These are phyloP conservation scores for Chlamydotis undulata DNA, from an alignment of 2,113 vertebrate genomes.

Conservation along the genomic window DNA sequence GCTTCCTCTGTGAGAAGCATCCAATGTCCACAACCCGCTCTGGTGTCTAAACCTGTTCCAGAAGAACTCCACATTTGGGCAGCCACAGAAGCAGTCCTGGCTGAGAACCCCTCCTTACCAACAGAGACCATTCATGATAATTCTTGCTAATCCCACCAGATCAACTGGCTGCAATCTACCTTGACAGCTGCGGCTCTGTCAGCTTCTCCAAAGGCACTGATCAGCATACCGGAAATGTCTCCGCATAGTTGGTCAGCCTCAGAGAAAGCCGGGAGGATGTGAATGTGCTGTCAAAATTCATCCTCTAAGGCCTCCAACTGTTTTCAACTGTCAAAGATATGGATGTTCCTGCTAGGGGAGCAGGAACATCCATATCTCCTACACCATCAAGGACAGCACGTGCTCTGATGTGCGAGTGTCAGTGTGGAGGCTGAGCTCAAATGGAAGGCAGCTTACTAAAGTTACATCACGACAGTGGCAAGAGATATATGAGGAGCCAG, in stretches of 20 bases:
- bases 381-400: not conserved
- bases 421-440: not conserved
- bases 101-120: not conserved
- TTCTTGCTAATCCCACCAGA: conserved; percentile 1
- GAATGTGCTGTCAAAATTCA: conserved; percentile 17
- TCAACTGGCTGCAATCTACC: not conserved
- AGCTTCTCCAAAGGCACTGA: conserved; percentile 15
- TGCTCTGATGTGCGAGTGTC: not conserved
- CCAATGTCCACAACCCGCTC: not conserved
- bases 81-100: not conserved
- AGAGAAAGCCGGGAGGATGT: not conserved
- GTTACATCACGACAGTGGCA: not conserved
- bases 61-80: conserved; percentile 3
- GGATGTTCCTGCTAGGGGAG: not conserved
- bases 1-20: not conserved
- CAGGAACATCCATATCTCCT: not conserved
- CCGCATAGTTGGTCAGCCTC: not conserved
- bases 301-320: not conserved
- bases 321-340: not conserved
- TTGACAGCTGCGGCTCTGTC: conserved; percentile 24
- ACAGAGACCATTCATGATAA: not conserved
- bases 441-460: not conserved
- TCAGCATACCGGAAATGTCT: conserved; percentile 26
- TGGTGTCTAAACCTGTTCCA: not conserved
- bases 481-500: not conserved